A percentile compares a stretch with the other conserved stretches of the same genome.
phyloP scores from a whole-genome alignment of 2,888 invertebrate species.

The Drosophila villosipedis region DNA sequence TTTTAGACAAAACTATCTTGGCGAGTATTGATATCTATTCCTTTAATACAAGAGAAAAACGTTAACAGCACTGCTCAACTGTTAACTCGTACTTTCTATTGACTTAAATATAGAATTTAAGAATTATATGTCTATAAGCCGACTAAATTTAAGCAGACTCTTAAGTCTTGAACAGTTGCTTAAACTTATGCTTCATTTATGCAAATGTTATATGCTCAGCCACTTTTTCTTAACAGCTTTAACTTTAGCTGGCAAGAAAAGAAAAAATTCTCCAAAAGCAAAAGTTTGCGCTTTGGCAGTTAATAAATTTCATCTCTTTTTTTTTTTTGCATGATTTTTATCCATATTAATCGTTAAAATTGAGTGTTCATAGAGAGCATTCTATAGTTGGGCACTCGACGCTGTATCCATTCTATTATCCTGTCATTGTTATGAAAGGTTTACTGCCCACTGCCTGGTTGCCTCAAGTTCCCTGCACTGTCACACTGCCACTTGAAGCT shows the following conservation, averaged over 20 bases:
- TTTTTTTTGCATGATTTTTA: constrained; percentile 3
- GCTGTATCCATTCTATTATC: constrained; percentile 61
- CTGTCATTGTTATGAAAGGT: constrained; percentile 72
- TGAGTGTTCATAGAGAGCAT: constrained; percentile 52
- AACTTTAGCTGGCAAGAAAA: not conserved
- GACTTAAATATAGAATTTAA: too few relatives aligned
- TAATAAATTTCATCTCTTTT: constrained; percentile 12
- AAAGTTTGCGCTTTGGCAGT: constrained; percentile 9
- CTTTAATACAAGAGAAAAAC: not conserved
- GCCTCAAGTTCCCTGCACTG: constrained; percentile 3
- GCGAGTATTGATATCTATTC: not conserved
- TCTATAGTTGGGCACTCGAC: constrained; percentile 31
- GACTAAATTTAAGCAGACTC: not conserved
- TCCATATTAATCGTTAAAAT: constrained; percentile 36
- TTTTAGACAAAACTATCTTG: not conserved
- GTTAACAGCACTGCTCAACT: too few relatives aligned
- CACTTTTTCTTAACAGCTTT: not conserved
- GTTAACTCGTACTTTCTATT: too few relatives aligned
- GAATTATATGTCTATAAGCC: too few relatives aligned
- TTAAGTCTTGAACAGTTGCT: not conserved
- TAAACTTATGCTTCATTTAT: not conserved
- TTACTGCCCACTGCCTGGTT: constrained; percentile 11
- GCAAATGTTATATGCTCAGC: constrained; percentile 1
- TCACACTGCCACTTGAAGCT: constrained; percentile 67
- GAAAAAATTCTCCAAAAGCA: constrained; percentile 1